phyloP scores from a whole-genome alignment of 2,888 invertebrate species.

The Cylindroiulus punctatus region DNA sequence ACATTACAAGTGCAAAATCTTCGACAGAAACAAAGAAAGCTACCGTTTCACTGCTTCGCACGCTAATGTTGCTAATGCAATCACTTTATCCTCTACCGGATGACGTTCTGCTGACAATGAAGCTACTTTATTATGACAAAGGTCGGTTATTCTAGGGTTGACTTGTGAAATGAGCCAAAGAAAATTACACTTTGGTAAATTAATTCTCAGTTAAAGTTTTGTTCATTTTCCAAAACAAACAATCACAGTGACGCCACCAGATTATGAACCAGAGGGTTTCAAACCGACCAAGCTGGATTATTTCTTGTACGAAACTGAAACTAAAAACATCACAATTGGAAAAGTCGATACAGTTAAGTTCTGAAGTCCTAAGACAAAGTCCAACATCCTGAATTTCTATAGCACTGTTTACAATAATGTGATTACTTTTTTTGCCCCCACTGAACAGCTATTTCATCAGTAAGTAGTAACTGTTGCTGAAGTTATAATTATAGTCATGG shows the following conservation, averaged over 20 bases:
- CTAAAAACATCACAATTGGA: conserved; percentile 66
- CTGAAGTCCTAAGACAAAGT: conserved; percentile 43
- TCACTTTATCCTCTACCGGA: conserved; percentile 65
- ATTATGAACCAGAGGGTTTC: conserved; percentile 68
- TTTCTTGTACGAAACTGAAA: conserved; percentile 65
- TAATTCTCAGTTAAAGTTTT: conserved; percentile 59
- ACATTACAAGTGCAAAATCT: conserved; percentile 46
- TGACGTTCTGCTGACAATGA: conserved; percentile 66
- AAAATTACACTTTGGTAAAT: background rate
- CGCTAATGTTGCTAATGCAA: conserved; percentile 65
- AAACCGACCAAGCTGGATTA: conserved; percentile 62
- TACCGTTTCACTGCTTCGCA: conserved; percentile 65
- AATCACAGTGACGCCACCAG: conserved; percentile 65
- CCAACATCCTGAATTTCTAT: background rate
- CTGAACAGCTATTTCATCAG: conserved; percentile 54
- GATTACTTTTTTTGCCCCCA: conserved; percentile 9
- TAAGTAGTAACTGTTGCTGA: conserved; percentile 51
- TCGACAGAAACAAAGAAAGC: conserved; percentile 64
- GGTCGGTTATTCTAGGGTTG: conserved; percentile 57
- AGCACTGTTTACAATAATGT: background rate
- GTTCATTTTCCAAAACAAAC: conserved; percentile 26
- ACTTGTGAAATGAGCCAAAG: background rate
- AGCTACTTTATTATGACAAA: conserved; percentile 67
- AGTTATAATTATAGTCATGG: background rate
- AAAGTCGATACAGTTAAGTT: conserved; percentile 62